Conservation (phyloP, 1,140 invertebrate species). For the Aphidius ervi region DNA sequence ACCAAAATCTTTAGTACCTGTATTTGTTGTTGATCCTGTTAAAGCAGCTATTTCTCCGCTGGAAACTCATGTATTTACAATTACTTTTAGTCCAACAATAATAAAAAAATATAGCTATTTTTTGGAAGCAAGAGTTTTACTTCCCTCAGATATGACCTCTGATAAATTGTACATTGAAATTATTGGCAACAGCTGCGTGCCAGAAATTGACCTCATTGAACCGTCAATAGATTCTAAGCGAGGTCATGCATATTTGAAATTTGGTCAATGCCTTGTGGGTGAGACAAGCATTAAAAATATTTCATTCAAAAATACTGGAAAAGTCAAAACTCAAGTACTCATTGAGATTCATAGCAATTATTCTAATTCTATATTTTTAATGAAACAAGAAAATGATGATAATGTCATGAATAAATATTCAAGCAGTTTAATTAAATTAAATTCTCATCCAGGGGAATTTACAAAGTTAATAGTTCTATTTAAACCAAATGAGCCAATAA, state of each 20-base stretch:
- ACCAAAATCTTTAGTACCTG: conserved; percentile 12
- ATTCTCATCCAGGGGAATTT: conserved; percentile 20
- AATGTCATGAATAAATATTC: not conserved
- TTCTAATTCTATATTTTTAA: conserved; percentile 15
- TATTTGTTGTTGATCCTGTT: conserved; percentile 30
- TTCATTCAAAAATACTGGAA: conserved; percentile 33
- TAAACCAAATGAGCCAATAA: conserved; percentile 21
- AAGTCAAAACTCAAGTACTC: conserved; percentile 31
- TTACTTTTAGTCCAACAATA: conserved; percentile 32
- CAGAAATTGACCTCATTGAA: conserved; percentile 36
- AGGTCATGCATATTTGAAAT: conserved; percentile 24
- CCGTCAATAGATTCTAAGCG: conserved; percentile 21
- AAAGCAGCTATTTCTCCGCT: conserved; percentile 29
- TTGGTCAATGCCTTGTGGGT: conserved; percentile 30
- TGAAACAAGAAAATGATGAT: conserved; percentile 6
- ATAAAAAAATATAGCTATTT: conserved; percentile 29
- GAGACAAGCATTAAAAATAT: conserved; percentile 24
- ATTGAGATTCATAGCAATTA: conserved; percentile 29
- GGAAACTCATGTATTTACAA: conserved; percentile 29
- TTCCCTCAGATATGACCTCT: conserved; percentile 25
- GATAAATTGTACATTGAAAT: conserved; percentile 31
- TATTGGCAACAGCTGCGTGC: conserved; percentile 37
- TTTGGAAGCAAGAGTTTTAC: conserved; percentile 28
- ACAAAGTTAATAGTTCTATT: conserved; percentile 27
- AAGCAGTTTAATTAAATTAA: conserved; percentile 5